phyloP scores from a whole-genome alignment of 37 sponge, comb jelly and placozoan genomes.

The Crambe crambe region DNA sequence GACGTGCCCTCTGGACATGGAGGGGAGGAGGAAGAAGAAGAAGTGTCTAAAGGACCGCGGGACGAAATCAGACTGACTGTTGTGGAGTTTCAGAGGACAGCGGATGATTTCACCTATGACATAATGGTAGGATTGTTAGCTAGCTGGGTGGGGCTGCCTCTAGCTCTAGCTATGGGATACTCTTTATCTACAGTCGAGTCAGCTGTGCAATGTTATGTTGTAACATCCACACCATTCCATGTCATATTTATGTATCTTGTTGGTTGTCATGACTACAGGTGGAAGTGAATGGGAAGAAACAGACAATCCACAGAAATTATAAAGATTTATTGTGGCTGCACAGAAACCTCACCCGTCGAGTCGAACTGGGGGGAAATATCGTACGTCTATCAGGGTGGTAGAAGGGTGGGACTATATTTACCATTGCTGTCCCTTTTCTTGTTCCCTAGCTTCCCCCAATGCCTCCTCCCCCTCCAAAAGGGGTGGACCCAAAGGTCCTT shows the following conservation, averaged over 20 bases:
- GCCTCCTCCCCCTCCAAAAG: conserved; percentile 50
- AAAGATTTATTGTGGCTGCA: conserved; percentile 66
- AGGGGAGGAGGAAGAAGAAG: not conserved
- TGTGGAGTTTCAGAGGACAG: not conserved
- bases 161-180: too few relatives aligned
- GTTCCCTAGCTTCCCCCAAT: conserved; percentile 56
- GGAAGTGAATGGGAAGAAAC: conserved; percentile 18
- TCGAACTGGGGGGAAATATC: conserved; percentile 61
- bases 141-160: not conserved
- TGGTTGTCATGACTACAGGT: conserved; percentile 19
- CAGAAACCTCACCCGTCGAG: conserved; percentile 12
- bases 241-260: too few relatives aligned
- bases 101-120: conserved; percentile 30
- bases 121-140: conserved; percentile 22
- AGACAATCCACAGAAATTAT: conserved; percentile 36
- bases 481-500: conserved; percentile 15
- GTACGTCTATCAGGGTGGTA: conserved; percentile 17
- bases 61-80: conserved; percentile 40
- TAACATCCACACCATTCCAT: too few relatives aligned
- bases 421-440: not conserved
- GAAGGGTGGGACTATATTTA: not conserved
- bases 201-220: too few relatives aligned
- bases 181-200: too few relatives aligned
- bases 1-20: not conserved
- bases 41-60: not conserved